Percentiles rank a stretch among this genome's conserved stretches.
Evolutionary conservation across 2,888 invertebrate genomes (phyloP).

Genomic region (Hypolimnas misippus): DNA sequence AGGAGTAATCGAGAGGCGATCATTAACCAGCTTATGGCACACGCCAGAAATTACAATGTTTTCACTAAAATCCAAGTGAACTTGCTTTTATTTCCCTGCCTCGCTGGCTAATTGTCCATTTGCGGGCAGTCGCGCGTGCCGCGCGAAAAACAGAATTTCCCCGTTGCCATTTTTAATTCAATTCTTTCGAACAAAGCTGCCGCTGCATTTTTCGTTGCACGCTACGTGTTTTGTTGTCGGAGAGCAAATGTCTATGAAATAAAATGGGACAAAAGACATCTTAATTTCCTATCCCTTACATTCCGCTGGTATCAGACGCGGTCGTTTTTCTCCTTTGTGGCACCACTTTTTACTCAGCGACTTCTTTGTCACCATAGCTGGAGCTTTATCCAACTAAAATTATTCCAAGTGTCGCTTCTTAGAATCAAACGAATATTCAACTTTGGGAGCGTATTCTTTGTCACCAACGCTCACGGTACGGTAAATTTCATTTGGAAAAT

Average conservation of each 20-base stretch:
- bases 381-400: constrained; percentile 8
- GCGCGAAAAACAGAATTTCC: constrained; percentile 71
- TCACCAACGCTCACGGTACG: not conserved
- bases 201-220: constrained; percentile 59
- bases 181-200: constrained; percentile 69
- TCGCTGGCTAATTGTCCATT: constrained; percentile 77
- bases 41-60: constrained; percentile 56
- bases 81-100: constrained; percentile 47
- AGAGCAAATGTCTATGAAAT: constrained; percentile 69
- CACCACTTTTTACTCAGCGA: not conserved
- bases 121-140: constrained; percentile 72
- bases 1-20: constrained; percentile 16
- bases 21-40: constrained; percentile 34
- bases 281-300: constrained; percentile 67
- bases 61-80: constrained; percentile 52
- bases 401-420: constrained; percentile 10
- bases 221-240: constrained; percentile 44
- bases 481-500: not conserved
- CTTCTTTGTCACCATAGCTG: constrained; percentile 1
- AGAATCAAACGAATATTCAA: constrained; percentile 9
- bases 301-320: constrained; percentile 13
- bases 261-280: constrained; percentile 65
- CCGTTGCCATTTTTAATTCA: constrained; percentile 79
- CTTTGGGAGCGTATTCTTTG: not conserved
- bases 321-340: constrained; percentile 3